Conservation (phyloP, 2,888 invertebrate genomes). For the Acanthococcus lagerstroemiae region DNA sequence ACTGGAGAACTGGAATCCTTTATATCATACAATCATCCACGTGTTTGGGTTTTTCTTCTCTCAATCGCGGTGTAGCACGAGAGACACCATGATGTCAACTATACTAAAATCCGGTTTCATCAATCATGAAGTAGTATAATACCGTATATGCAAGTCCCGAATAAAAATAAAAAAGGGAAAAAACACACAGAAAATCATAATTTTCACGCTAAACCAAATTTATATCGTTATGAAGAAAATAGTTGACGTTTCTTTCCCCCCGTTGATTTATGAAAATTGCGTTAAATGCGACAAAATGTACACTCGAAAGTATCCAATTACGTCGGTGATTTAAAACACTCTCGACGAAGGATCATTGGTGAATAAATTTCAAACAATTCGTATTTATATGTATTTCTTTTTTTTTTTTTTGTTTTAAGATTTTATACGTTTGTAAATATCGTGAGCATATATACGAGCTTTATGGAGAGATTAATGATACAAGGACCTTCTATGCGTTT, state of each 20-base stretch:
- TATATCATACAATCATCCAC: too few relatives aligned
- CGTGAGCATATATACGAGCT: neutral
- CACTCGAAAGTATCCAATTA: neutral
- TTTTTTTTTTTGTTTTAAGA: neutral
- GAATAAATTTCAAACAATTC: neutral
- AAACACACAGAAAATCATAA: neutral
- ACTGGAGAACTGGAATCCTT: too few relatives aligned
- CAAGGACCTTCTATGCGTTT: neutral
- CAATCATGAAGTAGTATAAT: conserved; percentile 27
- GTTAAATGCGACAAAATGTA: neutral
- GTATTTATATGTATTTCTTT: neutral
- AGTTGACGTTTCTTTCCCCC: neutral
- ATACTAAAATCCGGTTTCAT: conserved; percentile 30
- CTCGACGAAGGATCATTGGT: neutral
- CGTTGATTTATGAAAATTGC: neutral
- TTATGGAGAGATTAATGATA: neutral
- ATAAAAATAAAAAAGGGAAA: too few relatives aligned
- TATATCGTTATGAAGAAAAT: neutral
- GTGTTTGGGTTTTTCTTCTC: too few relatives aligned
- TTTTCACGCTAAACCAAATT: neutral
- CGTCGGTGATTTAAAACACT: neutral
- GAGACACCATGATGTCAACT: too few relatives aligned
- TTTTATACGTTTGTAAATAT: too few relatives aligned
- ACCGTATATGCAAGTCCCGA: too few relatives aligned
- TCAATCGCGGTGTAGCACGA: too few relatives aligned